Evolutionary conservation across 2,113 vertebrate species (phyloP).

Genomic region (Lathamus discolor): DNA sequence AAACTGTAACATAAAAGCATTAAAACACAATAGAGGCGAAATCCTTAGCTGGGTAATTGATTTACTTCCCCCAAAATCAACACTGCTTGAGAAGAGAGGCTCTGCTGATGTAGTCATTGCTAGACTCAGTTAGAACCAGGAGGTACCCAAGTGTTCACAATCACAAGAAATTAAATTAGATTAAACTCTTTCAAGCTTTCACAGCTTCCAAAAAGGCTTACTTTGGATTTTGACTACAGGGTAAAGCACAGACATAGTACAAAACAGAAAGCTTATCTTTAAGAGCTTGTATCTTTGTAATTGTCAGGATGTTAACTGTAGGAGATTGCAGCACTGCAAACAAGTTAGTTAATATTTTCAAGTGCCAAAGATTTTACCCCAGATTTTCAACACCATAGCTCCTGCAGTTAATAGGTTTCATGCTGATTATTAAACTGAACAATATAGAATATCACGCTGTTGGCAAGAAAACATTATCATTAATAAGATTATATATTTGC

Average conservation of each 20-base stretch:
- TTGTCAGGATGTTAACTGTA: constrained; percentile 31
- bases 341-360: constrained; percentile 38
- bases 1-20: not conserved
- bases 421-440: constrained; percentile 53
- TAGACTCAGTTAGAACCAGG: not conserved
- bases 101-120: not conserved
- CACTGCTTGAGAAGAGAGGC: not conserved
- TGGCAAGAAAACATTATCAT: constrained; percentile 45
- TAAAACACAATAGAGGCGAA: not conserved
- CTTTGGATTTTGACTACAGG: constrained; percentile 9
- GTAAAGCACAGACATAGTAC: not conserved
- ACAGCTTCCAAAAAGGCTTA: constrained; percentile 5
- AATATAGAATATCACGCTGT: constrained; percentile 39
- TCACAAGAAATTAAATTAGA: constrained; percentile 32
- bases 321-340: constrained; percentile 20
- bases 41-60: not conserved
- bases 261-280: constrained; percentile 27
- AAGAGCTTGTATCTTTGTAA: constrained; percentile 13
- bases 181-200: constrained; percentile 5
- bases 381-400: constrained; percentile 28
- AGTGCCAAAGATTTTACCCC: constrained; percentile 42
- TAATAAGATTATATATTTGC: constrained; percentile 52
- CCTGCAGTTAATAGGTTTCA: constrained; percentile 56
- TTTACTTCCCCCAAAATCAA: not conserved
- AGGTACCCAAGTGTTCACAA: not conserved